phyloP scores from a whole-genome alignment of 1,140 invertebrate genomes.

The Bradysia coprophila region DNA sequence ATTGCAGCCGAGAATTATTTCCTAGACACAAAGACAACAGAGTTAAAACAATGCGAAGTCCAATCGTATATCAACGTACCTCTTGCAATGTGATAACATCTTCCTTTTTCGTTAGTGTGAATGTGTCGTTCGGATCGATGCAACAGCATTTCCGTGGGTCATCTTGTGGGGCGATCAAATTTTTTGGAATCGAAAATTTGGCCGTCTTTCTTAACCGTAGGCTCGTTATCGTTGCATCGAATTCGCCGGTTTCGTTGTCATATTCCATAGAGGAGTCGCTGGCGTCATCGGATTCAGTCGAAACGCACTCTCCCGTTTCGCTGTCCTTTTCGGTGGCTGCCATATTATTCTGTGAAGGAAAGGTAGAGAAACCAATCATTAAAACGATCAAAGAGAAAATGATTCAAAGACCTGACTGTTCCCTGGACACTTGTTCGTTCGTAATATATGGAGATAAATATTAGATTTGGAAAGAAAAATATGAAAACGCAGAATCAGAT shows the following conservation, averaged over 20 bases:
- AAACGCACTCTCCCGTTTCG: no score
- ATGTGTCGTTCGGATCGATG: background rate
- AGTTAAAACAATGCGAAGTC: background rate
- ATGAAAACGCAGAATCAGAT: no score
- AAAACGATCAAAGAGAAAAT: no score
- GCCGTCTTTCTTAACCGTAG: background rate
- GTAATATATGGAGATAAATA: no score
- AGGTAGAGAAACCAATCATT: no score
- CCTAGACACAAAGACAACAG: constrained; percentile 8
- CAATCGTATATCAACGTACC: background rate
- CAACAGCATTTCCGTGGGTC: background rate
- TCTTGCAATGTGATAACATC: constrained; percentile 2
- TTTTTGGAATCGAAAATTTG: background rate
- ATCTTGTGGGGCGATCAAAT: background rate
- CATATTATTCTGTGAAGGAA: no score
- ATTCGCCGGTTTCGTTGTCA: constrained; percentile 1
- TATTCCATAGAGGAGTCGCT: no score
- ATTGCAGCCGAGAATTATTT: constrained; percentile 20
- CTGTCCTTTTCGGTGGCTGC: no score
- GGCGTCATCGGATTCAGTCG: no score
- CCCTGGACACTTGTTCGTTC: no score
- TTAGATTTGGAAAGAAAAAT: no score
- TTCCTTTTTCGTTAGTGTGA: constrained; percentile 1
- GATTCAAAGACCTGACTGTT: no score
- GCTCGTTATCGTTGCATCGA: background rate